Percentiles rank a stretch among this genome's conserved stretches.
Evolutionary conservation across 2,113 vertebrate species (phyloP).

Genomic region (Glareola pratincola): DNA sequence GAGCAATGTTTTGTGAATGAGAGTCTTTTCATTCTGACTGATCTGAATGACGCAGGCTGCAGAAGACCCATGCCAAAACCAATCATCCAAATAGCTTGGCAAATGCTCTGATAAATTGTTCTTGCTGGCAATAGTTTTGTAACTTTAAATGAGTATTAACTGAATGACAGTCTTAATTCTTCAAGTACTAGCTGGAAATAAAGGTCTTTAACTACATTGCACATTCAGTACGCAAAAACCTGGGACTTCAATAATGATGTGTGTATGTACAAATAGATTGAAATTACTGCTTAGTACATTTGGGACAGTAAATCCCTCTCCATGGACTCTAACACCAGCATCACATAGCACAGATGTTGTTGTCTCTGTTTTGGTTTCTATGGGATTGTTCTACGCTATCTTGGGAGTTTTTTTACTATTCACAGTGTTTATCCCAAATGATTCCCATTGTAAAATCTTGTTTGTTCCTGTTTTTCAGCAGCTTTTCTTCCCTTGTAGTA

Average conservation of each 20-base stretch:
- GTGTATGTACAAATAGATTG: neutral
- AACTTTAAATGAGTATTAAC: conserved; percentile 51
- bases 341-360: neutral
- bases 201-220: neutral
- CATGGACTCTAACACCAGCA: neutral
- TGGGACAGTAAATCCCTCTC: neutral
- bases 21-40: neutral
- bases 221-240: neutral
- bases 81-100: conserved; percentile 18
- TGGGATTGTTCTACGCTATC: neutral
- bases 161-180: conserved; percentile 41
- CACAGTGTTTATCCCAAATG: neutral
- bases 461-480: neutral
- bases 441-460: conserved; percentile 7
- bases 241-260: neutral
- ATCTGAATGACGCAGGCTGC: neutral
- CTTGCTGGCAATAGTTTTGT: conserved; percentile 20
- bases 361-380: neutral
- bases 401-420: neutral
- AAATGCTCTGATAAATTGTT: conserved; percentile 42
- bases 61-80: neutral
- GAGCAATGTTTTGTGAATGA: neutral
- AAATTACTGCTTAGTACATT: neutral
- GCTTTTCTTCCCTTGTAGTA: neutral
- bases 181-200: conserved; percentile 34